Percentiles rank a stretch among this genome's conserved stretches.
phyloP scores from a whole-genome alignment of 2,888 invertebrate genomes.

The Bibio marci region DNA sequence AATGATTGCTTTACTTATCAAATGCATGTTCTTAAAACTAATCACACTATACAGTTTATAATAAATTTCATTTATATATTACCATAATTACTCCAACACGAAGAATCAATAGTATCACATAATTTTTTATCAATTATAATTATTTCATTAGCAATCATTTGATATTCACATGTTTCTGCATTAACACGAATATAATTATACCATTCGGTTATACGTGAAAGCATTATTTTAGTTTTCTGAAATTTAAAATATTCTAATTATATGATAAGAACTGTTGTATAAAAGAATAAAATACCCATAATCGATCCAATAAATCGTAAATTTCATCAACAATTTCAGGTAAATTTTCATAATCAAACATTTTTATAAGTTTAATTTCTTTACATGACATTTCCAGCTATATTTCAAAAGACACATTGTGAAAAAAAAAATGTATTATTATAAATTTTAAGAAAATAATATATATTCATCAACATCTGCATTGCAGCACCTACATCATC shows the following conservation, averaged over 20 bases:
- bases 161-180: conserved; percentile 57
- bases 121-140: conserved; percentile 53
- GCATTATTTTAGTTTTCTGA: conserved; percentile 1
- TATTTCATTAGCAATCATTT: conserved; percentile 60
- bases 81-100: conserved; percentile 75
- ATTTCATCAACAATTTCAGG: conserved; percentile 19
- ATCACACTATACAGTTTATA: too few relatives aligned
- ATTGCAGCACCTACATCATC: conserved; percentile 13
- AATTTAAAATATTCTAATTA: too few relatives aligned
- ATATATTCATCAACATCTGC: conserved; percentile 29
- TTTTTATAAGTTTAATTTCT: background rate
- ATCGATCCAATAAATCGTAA: conserved; percentile 15
- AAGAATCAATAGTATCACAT: conserved; percentile 43
- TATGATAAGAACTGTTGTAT: too few relatives aligned
- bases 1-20: too few relatives aligned
- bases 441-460: conserved; percentile 35
- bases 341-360: conserved; percentile 9
- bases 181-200: conserved; percentile 65
- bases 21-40: too few relatives aligned
- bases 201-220: conserved; percentile 36
- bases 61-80: too few relatives aligned
- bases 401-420: background rate
- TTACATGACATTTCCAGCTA: background rate
- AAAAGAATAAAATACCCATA: background rate
- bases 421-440: conserved; percentile 7